Percentiles rank a stretch among this genome's conserved stretches.
Evolutionary conservation across 2,797 vertebrate genomes (phyloP).

Genomic region (Leptodactylus fallax): DNA sequence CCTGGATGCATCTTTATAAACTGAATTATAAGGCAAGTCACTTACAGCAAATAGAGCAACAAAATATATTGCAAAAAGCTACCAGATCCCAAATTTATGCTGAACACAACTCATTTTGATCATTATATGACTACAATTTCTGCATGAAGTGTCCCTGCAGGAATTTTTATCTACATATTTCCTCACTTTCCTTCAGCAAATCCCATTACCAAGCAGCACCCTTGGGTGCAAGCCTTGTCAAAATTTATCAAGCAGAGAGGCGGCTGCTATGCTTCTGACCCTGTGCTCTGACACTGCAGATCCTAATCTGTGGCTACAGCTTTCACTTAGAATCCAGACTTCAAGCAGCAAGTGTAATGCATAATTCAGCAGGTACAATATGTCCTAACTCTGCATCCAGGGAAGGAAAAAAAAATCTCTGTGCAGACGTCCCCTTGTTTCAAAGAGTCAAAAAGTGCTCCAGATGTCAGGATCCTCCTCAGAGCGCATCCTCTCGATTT

Average conservation of each 20-base stretch:
- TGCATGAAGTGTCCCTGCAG: constrained; percentile 8
- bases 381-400: constrained; percentile 76
- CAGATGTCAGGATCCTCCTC: constrained; percentile 76
- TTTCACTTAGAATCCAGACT: constrained; percentile 82
- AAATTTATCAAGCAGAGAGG: constrained; percentile 79
- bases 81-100: neutral
- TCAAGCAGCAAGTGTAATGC: constrained; percentile 79
- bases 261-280: constrained; percentile 72
- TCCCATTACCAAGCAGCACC: constrained; percentile 55
- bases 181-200: constrained; percentile 36
- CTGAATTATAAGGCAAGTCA: neutral
- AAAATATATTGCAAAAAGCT: neutral
- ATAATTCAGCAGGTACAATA: constrained; percentile 89
- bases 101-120: neutral
- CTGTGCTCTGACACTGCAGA: constrained; percentile 72
- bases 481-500: constrained; percentile 68
- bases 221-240: constrained; percentile 77
- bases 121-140: neutral
- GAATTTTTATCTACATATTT: neutral
- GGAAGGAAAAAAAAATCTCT: constrained; percentile 62
- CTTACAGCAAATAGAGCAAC: no score
- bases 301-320: constrained; percentile 86
- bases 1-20: neutral
- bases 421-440: constrained; percentile 74
- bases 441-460: constrained; percentile 77